Evolutionary conservation across 2,797 vertebrate species (phyloP).

Genomic region (Petrocephalus sullivani): DNA sequence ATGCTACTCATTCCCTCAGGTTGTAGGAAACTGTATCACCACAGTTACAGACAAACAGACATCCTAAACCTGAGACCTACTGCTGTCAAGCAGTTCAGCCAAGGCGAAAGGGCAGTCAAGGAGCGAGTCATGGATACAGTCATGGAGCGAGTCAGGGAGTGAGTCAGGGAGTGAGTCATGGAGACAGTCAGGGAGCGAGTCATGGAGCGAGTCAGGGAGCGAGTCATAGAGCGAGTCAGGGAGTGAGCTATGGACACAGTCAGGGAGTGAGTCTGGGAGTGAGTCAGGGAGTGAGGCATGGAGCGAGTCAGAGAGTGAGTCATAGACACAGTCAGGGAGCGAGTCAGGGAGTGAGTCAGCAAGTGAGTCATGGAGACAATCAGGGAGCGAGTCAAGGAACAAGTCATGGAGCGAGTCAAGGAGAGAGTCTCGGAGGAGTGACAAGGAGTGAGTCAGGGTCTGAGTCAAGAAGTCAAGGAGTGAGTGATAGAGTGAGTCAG

Average conservation of each 20-base stretch:
- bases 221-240: neutral
- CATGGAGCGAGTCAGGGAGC: neutral
- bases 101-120: no score
- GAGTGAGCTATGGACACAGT: neutral
- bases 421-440: neutral
- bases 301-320: neutral
- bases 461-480: neutral
- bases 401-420: neutral
- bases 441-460: neutral
- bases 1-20: no score
- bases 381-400: neutral
- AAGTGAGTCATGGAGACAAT: neutral
- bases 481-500: neutral
- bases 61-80: no score
- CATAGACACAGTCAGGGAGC: neutral
- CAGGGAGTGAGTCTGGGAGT: neutral
- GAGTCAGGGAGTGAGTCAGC: neutral
- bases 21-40: no score
- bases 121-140: neutral
- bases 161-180: neutral
- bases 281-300: neutral
- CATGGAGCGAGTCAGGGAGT: neutral
- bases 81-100: no score
- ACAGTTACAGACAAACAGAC: no score
- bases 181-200: neutral